Evolutionary conservation across 2,113 vertebrate genomes (phyloP).

Genomic region (Python bivittatus): DNA sequence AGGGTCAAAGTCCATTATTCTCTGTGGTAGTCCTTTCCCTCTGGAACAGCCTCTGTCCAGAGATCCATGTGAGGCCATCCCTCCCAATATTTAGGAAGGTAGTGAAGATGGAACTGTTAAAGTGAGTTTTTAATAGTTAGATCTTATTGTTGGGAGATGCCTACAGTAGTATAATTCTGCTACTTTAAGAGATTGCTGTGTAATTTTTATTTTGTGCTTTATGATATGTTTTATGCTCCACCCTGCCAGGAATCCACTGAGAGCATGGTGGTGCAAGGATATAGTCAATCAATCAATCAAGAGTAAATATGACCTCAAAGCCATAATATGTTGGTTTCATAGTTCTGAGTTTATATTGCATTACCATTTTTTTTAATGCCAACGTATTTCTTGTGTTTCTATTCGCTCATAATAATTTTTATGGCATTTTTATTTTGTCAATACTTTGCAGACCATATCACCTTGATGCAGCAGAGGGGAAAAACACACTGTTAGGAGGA

Average conservation of each 20-base stretch:
- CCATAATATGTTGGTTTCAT: background rate
- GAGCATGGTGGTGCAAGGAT: background rate
- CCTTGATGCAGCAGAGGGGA: background rate
- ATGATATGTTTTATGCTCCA: background rate
- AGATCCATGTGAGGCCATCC: background rate
- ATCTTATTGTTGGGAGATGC: background rate
- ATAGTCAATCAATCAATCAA: background rate
- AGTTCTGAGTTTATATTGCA: background rate
- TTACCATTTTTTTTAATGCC: background rate
- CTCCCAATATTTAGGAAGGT: background rate
- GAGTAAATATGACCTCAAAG: background rate
- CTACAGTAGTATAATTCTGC: background rate
- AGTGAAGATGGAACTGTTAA: background rate
- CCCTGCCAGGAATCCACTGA: background rate
- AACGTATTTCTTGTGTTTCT: background rate
- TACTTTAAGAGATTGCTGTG: background rate
- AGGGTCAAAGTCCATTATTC: too few species aligned
- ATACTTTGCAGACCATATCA: background rate
- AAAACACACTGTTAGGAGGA: background rate
- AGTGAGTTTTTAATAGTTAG: background rate
- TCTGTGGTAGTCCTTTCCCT: background rate
- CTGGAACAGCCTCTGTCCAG: background rate
- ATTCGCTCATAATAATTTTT: background rate
- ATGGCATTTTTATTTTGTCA: background rate
- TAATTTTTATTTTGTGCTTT: background rate